Conservation (phyloP, 2,113 vertebrate species). For the Lepidothrix coronata region DNA sequence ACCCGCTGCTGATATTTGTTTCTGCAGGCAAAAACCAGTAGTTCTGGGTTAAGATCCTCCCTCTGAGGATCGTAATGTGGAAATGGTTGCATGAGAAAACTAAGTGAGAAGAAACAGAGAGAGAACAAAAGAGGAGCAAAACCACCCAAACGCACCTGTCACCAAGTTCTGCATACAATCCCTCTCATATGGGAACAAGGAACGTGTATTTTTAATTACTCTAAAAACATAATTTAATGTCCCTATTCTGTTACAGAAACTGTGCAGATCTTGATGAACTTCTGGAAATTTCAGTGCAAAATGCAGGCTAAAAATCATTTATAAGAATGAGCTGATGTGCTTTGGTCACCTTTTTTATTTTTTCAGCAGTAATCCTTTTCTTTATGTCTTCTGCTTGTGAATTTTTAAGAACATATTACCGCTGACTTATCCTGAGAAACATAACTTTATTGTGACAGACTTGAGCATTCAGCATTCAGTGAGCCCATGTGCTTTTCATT, state of each 20-base stretch:
- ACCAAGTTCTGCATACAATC: neutral
- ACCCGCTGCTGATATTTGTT: neutral
- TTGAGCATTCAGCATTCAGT: neutral
- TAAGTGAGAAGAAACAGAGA: neutral
- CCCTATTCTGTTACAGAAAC: neutral
- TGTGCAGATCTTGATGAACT: neutral
- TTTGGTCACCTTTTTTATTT: neutral
- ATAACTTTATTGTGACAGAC: neutral
- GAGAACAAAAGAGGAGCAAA: neutral
- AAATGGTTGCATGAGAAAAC: neutral
- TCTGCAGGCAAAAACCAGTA: neutral
- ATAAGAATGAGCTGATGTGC: neutral
- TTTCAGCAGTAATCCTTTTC: neutral
- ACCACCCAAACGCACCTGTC: neutral
- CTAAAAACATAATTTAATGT: neutral
- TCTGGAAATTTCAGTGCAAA: neutral
- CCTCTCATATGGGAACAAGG: neutral
- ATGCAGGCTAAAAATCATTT: neutral
- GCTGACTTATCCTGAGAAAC: neutral
- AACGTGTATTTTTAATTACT: neutral
- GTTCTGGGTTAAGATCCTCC: neutral
- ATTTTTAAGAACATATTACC: slow-evolving; percentile 19
- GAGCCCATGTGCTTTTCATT: slow-evolving; percentile 49
- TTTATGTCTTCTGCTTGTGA: slow-evolving; percentile 25
- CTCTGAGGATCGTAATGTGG: neutral